Conservation (phyloP, 92 coral and sea anemone species). For the Heliopora coerulea region DNA sequence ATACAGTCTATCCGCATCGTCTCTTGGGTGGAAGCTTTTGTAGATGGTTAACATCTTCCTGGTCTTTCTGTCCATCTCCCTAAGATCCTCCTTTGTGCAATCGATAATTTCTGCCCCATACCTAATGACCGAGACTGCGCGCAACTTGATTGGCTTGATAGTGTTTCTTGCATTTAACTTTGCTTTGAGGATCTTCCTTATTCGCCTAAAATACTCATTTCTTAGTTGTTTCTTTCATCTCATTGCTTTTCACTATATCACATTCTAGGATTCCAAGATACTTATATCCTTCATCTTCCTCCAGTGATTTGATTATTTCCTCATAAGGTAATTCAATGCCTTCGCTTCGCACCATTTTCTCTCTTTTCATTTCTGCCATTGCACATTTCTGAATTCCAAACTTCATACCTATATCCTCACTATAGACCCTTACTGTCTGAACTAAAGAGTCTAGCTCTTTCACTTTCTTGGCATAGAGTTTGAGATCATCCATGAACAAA, state of each 20-base stretch:
- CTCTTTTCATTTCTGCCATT: conserved; percentile 28
- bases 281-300: too few relatives aligned
- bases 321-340: conserved; percentile 44
- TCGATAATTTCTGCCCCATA: conserved; percentile 15
- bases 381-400: conserved; percentile 47
- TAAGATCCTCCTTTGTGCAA: conserved; percentile 15
- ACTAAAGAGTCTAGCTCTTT: conserved; percentile 42
- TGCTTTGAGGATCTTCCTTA: conserved; percentile 43
- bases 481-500: conserved; percentile 47
- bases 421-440: conserved; percentile 41
- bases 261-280: conserved; percentile 18
- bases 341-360: conserved; percentile 20
- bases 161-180: conserved; percentile 43
- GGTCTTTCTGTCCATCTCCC: conserved; percentile 8
- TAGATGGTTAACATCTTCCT: conserved; percentile 23
- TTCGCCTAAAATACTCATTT: conserved; percentile 46
- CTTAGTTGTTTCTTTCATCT: conserved; percentile 43
- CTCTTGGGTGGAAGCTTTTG: conserved; percentile 8
- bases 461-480: conserved; percentile 44
- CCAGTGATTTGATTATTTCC: background rate
- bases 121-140: conserved; percentile 28
- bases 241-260: conserved; percentile 33
- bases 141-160: conserved; percentile 30
- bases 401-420: conserved; percentile 15
- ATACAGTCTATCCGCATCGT: conserved; percentile 14